Conservation (phyloP, 2,888 invertebrate species). For the Meiosimyza platycephala region DNA sequence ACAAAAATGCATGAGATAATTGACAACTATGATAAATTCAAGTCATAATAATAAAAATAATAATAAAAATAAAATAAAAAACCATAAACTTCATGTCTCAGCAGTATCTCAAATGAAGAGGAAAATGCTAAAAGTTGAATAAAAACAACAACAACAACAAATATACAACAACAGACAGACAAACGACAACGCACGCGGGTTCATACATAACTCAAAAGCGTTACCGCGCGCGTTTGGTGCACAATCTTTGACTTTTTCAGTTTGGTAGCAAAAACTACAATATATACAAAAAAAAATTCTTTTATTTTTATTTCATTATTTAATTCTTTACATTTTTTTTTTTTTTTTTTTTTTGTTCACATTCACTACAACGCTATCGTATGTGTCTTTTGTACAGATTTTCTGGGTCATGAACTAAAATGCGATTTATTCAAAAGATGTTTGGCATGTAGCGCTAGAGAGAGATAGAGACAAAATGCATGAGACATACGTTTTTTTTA, state of each 20-base stretch:
- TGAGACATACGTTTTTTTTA: too few species aligned
- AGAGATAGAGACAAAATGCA: not conserved
- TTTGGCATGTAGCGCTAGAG: not conserved
- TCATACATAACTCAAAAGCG: too few species aligned
- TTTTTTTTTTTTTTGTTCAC: too few species aligned
- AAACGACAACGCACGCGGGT: too few species aligned
- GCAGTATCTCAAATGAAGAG: not conserved
- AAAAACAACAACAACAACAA: not conserved
- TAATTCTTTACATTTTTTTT: too few species aligned
- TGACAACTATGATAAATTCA: conserved; percentile 6
- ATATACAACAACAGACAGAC: not conserved
- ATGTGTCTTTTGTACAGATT: not conserved
- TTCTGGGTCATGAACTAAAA: conserved; percentile 7
- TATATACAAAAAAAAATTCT: not conserved
- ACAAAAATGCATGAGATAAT: not conserved
- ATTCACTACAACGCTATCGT: too few species aligned
- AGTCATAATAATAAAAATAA: not conserved
- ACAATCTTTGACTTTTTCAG: too few species aligned
- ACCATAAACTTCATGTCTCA: not conserved
- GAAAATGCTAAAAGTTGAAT: too few species aligned
- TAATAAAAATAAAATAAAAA: conserved; percentile 4
- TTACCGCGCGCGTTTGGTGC: too few species aligned
- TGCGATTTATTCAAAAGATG: not conserved
- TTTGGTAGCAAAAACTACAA: too few species aligned
- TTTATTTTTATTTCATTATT: not conserved